Evolutionary conservation across 2,113 vertebrate species (phyloP).

Genomic region (Heloderma charlesbogerti): DNA sequence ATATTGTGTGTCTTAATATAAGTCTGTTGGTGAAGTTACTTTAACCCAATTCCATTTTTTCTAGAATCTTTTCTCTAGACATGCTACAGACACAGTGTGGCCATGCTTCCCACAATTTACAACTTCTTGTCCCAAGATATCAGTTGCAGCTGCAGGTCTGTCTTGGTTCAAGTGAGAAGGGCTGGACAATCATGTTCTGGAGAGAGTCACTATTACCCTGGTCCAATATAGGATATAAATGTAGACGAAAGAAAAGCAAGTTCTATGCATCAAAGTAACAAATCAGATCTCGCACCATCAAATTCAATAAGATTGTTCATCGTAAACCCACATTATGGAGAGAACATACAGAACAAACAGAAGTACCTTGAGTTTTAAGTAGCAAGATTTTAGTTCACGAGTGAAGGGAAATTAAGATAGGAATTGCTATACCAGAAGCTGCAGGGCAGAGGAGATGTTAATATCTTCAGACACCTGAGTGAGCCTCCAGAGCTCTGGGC

Average conservation of each 20-base stretch:
- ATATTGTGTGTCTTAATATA: too few species aligned
- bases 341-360: background rate
- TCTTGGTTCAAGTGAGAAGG: background rate
- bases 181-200: background rate
- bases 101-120: background rate
- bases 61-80: too few species aligned
- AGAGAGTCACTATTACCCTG: background rate
- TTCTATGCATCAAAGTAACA: background rate
- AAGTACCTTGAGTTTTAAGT: background rate
- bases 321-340: background rate
- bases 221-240: background rate
- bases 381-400: background rate
- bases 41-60: too few species aligned
- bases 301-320: background rate
- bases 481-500: background rate
- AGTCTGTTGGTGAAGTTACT: background rate
- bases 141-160: background rate
- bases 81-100: background rate
- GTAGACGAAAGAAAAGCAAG: background rate
- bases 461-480: background rate
- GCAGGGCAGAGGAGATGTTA: background rate
- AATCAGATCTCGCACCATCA: background rate
- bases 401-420: background rate
- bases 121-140: background rate
- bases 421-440: background rate